phyloP scores from a whole-genome alignment of 2,888 invertebrate species.

The Agapostemon virescens region DNA sequence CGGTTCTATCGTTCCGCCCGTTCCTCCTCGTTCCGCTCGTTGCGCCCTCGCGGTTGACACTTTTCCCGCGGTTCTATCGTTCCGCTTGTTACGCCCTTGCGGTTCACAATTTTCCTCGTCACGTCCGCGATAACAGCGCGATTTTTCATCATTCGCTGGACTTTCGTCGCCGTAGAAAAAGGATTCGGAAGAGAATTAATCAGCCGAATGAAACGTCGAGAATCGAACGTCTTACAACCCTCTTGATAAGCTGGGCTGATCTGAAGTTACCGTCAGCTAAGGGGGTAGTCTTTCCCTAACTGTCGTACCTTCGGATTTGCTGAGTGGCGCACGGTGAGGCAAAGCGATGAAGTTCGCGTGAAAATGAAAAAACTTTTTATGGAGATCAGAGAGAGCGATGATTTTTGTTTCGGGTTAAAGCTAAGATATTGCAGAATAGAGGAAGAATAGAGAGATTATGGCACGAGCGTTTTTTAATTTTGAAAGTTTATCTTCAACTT shows the following conservation, averaged over 20 bases:
- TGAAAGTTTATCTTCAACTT: too few relatives aligned
- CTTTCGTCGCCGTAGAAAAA: not conserved
- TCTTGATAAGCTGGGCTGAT: not conserved
- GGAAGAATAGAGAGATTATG: too few relatives aligned
- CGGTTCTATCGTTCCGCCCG: constrained; percentile 21
- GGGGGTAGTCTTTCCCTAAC: too few relatives aligned
- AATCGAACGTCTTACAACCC: not conserved
- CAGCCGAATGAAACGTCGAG: not conserved
- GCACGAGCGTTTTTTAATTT: too few relatives aligned
- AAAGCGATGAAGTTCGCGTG: too few relatives aligned
- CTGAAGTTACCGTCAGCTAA: too few relatives aligned
- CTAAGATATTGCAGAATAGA: too few relatives aligned
- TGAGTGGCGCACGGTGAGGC: too few relatives aligned
- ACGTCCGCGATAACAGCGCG: not conserved
- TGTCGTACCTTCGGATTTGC: too few relatives aligned
- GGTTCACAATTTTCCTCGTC: constrained; percentile 21
- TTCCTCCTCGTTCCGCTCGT: constrained; percentile 28
- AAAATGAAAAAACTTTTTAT: too few relatives aligned
- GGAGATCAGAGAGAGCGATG: too few relatives aligned
- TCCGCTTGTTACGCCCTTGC: constrained; percentile 16
- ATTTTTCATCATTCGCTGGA: constrained; percentile 36
- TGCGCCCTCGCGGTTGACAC: constrained; percentile 4
- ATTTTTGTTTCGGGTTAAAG: too few relatives aligned
- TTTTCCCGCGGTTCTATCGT: constrained; percentile 25
- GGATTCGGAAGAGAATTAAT: not conserved